Base-by-base conservation (phyloP, 2,888 invertebrate species). In the Eulithis prunata region DNA sequence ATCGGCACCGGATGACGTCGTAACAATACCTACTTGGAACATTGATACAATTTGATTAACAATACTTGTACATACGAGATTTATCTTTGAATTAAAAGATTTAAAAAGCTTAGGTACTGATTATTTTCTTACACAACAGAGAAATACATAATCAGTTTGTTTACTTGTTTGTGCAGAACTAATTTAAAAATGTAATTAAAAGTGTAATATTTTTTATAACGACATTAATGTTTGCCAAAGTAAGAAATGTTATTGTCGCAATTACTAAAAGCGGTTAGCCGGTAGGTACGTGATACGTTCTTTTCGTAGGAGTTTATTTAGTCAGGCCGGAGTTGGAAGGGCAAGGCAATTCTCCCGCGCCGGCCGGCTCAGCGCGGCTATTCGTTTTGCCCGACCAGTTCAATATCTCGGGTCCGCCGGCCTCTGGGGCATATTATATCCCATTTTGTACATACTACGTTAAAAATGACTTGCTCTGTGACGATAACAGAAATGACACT, bases 391-490 rank as follows among this genome's bases (percentile, higher is more conserved):
- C 76, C 77, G 75, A 71, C 79, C 74, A 79, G 81, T 80, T 78
- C 81, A 85, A 86, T 87, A 86, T 86, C 82, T 82, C 76, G 84
- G 86, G 85, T 87, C 85, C 78, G 77, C 74, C 76, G 79, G 75
- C 85, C 84, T 81, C 82, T 68, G 81, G 85, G 84, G 81, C 78
- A 72, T 78, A 75, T 76, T 78, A 82, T 83, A 82, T 82, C 80
- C 81, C 80, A 81, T 84, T 85, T 85, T 84, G 82, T 85, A 85
- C 81, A 82, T 84, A 84, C 82, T 80, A 80, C 80, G 81, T 84
- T 86, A 85, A 87, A 87, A 89, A 85, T 82, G 81, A 80, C 81
- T 80, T 80, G 83, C 83, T 82, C 84, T 83, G 83, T 84, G 86
- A 86, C 72, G 78, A 89, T 87, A 88, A 83, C 81, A 74, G 78